These are phyloP conservation scores for Thalassophryne amazonica DNA, from an alignment of 2,797 vertebrate genomes.

Conservation along the genomic window DNA sequence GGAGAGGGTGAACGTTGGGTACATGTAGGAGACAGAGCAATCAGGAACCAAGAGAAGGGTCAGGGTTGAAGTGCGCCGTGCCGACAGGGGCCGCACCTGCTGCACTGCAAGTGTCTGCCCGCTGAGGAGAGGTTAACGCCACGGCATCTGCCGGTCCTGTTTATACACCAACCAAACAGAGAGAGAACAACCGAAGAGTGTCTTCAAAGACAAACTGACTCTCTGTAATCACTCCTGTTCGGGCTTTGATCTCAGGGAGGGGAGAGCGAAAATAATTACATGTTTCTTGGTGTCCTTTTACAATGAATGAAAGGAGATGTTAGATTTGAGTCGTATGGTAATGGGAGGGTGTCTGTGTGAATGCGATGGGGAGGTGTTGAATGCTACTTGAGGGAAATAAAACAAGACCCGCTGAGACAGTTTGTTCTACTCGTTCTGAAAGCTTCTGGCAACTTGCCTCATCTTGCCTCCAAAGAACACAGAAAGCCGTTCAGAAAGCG, in stretches of 20 bases:
- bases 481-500: constrained; percentile 40
- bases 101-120: constrained; percentile 39
- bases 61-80: constrained; percentile 32
- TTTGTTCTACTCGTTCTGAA: constrained; percentile 56
- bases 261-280: constrained; percentile 70
- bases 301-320: constrained; percentile 75
- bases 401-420: constrained; percentile 58
- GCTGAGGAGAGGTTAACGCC: constrained; percentile 44
- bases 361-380: constrained; percentile 85
- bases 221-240: constrained; percentile 69
- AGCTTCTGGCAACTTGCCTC: constrained; percentile 56
- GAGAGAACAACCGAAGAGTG: constrained; percentile 42
- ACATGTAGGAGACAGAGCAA: constrained; percentile 1
- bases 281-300: constrained; percentile 72
- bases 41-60: constrained; percentile 32
- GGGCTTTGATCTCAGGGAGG: constrained; percentile 78
- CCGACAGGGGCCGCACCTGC: constrained; percentile 46
- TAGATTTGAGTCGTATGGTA: constrained; percentile 76
- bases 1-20: constrained; percentile 29
- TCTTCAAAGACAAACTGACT: constrained; percentile 75
- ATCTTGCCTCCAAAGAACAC: constrained; percentile 28
- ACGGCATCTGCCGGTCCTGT: constrained; percentile 44
- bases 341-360: constrained; percentile 68
- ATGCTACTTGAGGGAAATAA: constrained; percentile 65
- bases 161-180: constrained; percentile 66